A percentile compares a stretch with the other conserved stretches of the same genome.
Evolutionary conservation across 2,113 vertebrate genomes (phyloP).

Genomic region (Pangasianodon gigas): DNA sequence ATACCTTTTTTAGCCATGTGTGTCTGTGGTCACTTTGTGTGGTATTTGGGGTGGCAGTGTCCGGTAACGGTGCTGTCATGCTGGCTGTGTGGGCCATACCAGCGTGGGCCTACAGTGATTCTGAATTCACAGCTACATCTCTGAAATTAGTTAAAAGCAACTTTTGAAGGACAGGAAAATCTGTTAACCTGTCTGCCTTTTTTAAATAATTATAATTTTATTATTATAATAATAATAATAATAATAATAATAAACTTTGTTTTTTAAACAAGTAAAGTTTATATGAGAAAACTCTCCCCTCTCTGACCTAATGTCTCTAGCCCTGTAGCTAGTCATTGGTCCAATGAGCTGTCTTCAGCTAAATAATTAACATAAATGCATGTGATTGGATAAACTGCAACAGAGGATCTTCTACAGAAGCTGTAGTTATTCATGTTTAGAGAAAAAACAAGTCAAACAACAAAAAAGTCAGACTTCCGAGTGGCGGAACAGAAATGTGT

Average conservation of each 20-base stretch:
- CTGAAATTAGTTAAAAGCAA: background rate
- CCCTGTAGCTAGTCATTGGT: background rate
- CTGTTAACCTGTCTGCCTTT: background rate
- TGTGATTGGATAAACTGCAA: background rate
- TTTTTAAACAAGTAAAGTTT: no score
- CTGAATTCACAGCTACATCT: background rate
- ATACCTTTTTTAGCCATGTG: background rate
- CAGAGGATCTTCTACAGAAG: background rate
- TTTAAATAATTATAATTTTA: no score
- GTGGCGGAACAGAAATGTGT: background rate
- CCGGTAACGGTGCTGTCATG: background rate
- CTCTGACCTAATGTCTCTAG: background rate
- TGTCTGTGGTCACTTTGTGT: background rate
- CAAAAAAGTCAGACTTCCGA: background rate
- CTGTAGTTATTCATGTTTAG: background rate
- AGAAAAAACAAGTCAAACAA: background rate
- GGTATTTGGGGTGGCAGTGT: background rate
- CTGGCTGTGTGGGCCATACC: background rate
- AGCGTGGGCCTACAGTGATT: background rate
- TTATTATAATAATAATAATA: no score
- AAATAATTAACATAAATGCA: background rate
- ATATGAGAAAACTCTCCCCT: background rate
- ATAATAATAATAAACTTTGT: no score
- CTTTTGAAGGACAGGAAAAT: background rate
- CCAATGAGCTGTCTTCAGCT: background rate